Evolutionary conservation across 2,797 vertebrate genomes (phyloP).

Genomic region (Pteronotus mesoamericanus): DNA sequence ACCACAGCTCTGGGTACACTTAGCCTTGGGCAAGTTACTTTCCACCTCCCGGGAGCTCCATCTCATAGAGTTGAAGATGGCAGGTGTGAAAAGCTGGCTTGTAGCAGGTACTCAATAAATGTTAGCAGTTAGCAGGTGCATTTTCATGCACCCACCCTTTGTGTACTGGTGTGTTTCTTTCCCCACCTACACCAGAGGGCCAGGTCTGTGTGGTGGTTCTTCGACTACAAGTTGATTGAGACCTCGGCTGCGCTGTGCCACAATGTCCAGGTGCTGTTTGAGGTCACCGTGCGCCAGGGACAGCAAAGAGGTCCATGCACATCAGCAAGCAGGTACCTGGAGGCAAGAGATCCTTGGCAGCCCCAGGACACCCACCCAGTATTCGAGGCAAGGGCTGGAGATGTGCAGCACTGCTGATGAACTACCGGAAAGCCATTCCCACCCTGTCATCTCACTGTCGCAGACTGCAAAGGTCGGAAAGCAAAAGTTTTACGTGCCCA

Average conservation of each 20-base stretch:
- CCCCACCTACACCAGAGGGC: constrained; percentile 85
- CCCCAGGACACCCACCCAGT: neutral
- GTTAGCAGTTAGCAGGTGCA: neutral
- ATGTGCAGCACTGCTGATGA: neutral
- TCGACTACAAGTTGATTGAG: constrained; percentile 99
- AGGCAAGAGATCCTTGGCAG: constrained; percentile 90
- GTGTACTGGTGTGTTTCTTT: neutral
- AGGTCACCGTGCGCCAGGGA: constrained; percentile 96
- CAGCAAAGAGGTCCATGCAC: constrained; percentile 97
- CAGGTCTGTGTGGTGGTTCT: constrained; percentile 97
- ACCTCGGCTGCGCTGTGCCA: constrained; percentile 95
- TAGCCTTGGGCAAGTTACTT: neutral
- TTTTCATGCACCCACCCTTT: neutral
- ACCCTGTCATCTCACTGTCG: neutral
- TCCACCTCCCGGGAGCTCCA: neutral
- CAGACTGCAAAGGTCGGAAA: neutral
- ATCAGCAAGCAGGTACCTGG: constrained; percentile 92
- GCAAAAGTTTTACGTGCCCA: neutral
- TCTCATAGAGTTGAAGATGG: neutral
- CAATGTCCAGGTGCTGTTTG: constrained; percentile 94
- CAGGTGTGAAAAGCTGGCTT: too few relatives aligned
- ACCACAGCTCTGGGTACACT: neutral
- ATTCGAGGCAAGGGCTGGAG: neutral
- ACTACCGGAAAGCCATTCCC: neutral
- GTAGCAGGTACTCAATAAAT: neutral